Evolutionary conservation across 1,140 invertebrate species (phyloP), one percentile per base, ranked within the genome.

Genomic region (Nylanderia fulva): DNA sequence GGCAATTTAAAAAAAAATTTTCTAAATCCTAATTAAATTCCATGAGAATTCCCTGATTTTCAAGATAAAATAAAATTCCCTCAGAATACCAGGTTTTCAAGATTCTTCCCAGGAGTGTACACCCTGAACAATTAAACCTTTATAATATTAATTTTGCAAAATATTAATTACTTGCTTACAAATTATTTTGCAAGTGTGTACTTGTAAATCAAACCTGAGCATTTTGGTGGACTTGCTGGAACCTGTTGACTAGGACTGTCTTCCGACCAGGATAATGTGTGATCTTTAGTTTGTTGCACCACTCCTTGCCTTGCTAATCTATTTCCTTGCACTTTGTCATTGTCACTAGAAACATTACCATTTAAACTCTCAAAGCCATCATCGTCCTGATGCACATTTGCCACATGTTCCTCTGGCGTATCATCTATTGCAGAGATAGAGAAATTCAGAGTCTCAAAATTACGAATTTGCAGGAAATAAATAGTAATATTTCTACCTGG

Each of bases 311-410:
- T 66, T 15, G 66, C n/a, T n/a, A n/a, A 72, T 76, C 18, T 83
- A 42, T 52, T 89, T 56, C 66, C 75, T 9, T 87, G 85, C 9
- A 56, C 89, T 89, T 86, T 90, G 84, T 95, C 95, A 91, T 96
- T 96, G 68, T 97, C 96, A 93, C 97, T 97, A 1, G 97, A 97
- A 85, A 96, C 97, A 92, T 97, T 97, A 18, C 97, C 97, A 92
- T 97, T 97, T n/a, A 98, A 95, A 92, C 97, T 98, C 94, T 98
- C 97, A 93, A 98, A 98, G 18, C 97, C 97, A 93, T 98, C 97
- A 91, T 98, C 97, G 61, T 97, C 97, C 77, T 93, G 94, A 87
- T 94, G 92, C 54, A 94, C 87, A 87, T 89, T 92, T 79, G 84
- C 87, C 56, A 80, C 66, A 86, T 80, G 90, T 86, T 90, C 88